Base-by-base conservation (phyloP, 2,888 invertebrate genomes). In the Pandemis heparana region DNA sequence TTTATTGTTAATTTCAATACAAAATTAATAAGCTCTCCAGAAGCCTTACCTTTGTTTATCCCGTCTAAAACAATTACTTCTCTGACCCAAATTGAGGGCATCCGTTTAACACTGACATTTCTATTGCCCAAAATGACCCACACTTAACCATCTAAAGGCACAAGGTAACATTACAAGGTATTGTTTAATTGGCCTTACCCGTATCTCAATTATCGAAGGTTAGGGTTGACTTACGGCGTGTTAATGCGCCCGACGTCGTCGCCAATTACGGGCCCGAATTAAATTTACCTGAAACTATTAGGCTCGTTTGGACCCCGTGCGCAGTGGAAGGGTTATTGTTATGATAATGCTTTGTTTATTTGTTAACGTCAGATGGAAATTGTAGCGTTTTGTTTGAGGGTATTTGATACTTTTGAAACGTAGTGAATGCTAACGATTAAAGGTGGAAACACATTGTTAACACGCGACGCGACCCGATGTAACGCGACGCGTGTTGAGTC, bases 121-220 rank as follows among this genome's bases (percentile, higher is more conserved):
- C 60, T 23, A 39, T 39, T 14, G 12, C 43, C 62, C 72, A 63
- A 53, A 67, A 63, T 73, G 68, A 59, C 72, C 72, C 72, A 59
- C 48, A 46, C 62, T 68, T 62, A 53, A 53, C 62, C 41, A 43
- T 46, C 46, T 46, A 63, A 14, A 63, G 65, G 61, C 32, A 51
- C 9, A 67, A 73, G 61, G 68, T 69, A 65, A 38, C 43, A 70
- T 41, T 63, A 68, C 46, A 56, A 71, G 73, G 69, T 64, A 87
- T 88, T 75, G 75, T 70, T 68, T 72, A 77, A 77, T 77, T 72
- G 72, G 60, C 83, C 85, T 85, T 84, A 84, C 83, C 84, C 81
- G 79, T 85, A 91, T 89, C 92, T 90, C 91, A 92, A 92, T 93
- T 92, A 93, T 92, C 92, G 92, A 87, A 92, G 92, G 92, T 92